Evolutionary conservation across 1,140 invertebrate species (phyloP).

Genomic region (Drosophila pallidifrons): DNA sequence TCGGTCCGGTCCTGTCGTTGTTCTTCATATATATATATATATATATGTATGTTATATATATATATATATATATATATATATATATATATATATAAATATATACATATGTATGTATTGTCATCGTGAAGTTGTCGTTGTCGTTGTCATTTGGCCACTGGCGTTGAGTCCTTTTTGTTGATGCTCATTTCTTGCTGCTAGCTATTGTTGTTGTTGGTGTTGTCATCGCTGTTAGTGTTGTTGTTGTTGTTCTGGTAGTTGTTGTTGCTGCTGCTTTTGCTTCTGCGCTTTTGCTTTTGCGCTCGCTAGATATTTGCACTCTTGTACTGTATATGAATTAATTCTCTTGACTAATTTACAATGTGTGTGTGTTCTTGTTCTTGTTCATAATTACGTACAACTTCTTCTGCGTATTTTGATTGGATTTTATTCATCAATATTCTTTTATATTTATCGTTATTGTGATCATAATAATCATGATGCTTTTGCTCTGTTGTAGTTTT

Average conservation of each 20-base stretch:
- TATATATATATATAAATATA: slow-evolving; percentile 3
- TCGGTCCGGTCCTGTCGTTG: slow-evolving; percentile 33
- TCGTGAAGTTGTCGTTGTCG: slow-evolving; percentile 20
- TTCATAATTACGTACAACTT: slow-evolving; percentile 83
- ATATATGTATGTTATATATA: too few relatives aligned
- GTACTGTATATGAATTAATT: slow-evolving; percentile 31
- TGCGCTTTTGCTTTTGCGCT: slow-evolving; percentile 44
- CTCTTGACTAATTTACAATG: slow-evolving; percentile 80
- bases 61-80: background rate
- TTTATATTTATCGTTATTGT: slow-evolving; percentile 49
- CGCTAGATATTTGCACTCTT: slow-evolving; percentile 62
- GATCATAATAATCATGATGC: slow-evolving; percentile 25
- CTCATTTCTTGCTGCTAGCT: slow-evolving; percentile 3
- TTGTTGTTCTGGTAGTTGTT: slow-evolving; percentile 30
- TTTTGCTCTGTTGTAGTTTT: slow-evolving; percentile 40
- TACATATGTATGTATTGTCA: slow-evolving; percentile 7
- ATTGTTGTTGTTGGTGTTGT: slow-evolving; percentile 5
- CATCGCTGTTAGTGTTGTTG: slow-evolving; percentile 20
- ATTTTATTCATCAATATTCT: slow-evolving; percentile 81
- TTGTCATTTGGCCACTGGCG: slow-evolving; percentile 41
- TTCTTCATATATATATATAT: slow-evolving; percentile 15
- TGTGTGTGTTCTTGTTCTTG: slow-evolving; percentile 75
- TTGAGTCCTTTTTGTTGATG: slow-evolving; percentile 35
- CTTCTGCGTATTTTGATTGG: slow-evolving; percentile 75
- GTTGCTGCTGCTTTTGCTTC: slow-evolving; percentile 40